These are phyloP conservation scores for Brenthis ino DNA, from an alignment of 2,888 invertebrate species.

Conservation along the genomic window DNA sequence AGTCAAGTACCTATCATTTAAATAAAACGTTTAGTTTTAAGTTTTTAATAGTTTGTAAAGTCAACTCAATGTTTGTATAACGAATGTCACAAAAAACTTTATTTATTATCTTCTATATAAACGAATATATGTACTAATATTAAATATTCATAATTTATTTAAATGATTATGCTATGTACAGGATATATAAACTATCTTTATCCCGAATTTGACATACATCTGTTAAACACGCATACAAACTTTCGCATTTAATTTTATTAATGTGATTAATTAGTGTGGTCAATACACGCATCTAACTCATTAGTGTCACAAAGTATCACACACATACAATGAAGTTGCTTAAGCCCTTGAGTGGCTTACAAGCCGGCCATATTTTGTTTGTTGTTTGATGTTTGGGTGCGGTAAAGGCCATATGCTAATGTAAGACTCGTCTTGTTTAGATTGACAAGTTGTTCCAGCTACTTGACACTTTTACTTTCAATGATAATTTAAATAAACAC, in stretches of 20 bases:
- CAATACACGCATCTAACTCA: too few species aligned
- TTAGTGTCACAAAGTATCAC: background rate
- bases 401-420: slow-evolving; percentile 72
- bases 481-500: background rate
- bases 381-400: slow-evolving; percentile 42
- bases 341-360: slow-evolving; percentile 4
- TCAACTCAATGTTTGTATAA: too few species aligned
- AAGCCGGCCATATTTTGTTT: slow-evolving; percentile 33
- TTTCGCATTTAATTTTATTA: too few species aligned
- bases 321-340: slow-evolving; percentile 10
- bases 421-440: slow-evolving; percentile 48
- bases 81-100: too few species aligned
- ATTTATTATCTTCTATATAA: too few species aligned
- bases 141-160: too few species aligned
- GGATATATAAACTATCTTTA: too few species aligned
- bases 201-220: too few species aligned
- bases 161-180: background rate
- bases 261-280: too few species aligned
- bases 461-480: slow-evolving; percentile 65
- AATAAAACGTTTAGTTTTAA: too few species aligned
- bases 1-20: background rate
- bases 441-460: slow-evolving; percentile 50
- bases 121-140: too few species aligned
- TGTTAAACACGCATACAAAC: too few species aligned
- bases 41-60: background rate